These are phyloP conservation scores for Catharus ustulatus DNA, from an alignment of 2,797 vertebrate genomes.

Conservation along the genomic window DNA sequence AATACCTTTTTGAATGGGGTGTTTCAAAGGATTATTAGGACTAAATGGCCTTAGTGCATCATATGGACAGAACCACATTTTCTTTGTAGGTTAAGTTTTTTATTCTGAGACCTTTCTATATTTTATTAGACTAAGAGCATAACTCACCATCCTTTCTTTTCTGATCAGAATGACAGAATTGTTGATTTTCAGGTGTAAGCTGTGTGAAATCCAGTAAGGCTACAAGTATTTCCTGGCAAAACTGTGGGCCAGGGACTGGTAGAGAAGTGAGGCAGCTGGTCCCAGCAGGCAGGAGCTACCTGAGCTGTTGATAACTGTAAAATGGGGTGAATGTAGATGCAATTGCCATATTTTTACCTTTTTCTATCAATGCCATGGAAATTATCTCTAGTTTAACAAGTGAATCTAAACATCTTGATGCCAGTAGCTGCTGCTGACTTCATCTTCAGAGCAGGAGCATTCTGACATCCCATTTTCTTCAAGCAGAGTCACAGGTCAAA, in stretches of 20 bases:
- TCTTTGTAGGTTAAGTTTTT: background rate
- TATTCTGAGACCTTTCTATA: background rate
- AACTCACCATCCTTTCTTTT: background rate
- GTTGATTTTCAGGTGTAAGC: background rate
- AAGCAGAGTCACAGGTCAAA: background rate
- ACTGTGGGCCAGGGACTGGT: background rate
- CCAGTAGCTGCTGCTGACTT: background rate
- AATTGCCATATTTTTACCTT: background rate
- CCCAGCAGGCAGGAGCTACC: background rate
- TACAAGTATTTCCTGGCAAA: background rate
- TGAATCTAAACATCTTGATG: background rate
- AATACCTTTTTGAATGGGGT: background rate
- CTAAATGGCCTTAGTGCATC: background rate
- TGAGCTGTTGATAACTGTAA: background rate
- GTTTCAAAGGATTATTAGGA: background rate
- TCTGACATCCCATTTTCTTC: slow-evolving; percentile 25
- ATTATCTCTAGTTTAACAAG: background rate
- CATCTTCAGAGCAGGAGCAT: background rate
- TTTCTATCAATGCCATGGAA: background rate
- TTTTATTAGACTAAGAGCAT: background rate
- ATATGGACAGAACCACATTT: background rate
- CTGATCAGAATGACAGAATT: background rate
- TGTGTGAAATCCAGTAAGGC: background rate
- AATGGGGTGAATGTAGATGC: background rate
- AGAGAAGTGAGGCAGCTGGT: background rate